These are phyloP conservation scores for Meta bourneti DNA, from an alignment of 2,888 invertebrate genomes.

Conservation along the genomic window DNA sequence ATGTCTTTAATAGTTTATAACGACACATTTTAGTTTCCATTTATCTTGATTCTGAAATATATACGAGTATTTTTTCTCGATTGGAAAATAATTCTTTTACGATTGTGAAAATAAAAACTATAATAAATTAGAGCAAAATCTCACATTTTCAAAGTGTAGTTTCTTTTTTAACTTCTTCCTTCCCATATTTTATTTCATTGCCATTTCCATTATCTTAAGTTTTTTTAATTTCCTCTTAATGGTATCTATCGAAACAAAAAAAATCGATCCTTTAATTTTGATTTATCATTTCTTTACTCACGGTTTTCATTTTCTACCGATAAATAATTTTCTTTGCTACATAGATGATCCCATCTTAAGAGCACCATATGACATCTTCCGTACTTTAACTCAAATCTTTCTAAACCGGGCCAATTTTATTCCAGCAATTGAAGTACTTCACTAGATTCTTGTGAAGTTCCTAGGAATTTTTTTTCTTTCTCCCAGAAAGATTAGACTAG, in stretches of 20 bases:
- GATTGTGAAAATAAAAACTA: too few species aligned
- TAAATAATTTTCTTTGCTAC: background rate
- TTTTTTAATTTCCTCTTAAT: too few species aligned
- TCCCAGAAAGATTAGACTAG: background rate
- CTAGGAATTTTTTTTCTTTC: background rate
- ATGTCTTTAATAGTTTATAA: background rate
- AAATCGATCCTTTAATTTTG: too few species aligned
- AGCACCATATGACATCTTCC: background rate
- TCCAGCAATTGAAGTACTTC: constrained; percentile 11
- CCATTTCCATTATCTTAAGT: too few species aligned
- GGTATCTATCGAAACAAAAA: too few species aligned
- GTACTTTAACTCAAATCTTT: constrained; percentile 2
- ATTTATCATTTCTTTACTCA: too few species aligned
- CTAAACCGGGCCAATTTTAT: constrained; percentile 4
- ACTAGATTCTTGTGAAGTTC: background rate
- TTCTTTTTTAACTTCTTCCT: too few species aligned
- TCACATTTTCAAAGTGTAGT: too few species aligned
- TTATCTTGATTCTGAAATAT: background rate
- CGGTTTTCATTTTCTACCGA: background rate
- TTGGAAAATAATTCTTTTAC: too few species aligned
- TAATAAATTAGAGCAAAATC: too few species aligned
- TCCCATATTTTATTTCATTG: too few species aligned
- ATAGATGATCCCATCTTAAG: background rate
- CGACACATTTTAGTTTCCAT: background rate
- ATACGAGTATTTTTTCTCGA: too few species aligned